Base-by-base conservation (phyloP, 2,113 vertebrate species). In the Lanius ludovicianus region DNA sequence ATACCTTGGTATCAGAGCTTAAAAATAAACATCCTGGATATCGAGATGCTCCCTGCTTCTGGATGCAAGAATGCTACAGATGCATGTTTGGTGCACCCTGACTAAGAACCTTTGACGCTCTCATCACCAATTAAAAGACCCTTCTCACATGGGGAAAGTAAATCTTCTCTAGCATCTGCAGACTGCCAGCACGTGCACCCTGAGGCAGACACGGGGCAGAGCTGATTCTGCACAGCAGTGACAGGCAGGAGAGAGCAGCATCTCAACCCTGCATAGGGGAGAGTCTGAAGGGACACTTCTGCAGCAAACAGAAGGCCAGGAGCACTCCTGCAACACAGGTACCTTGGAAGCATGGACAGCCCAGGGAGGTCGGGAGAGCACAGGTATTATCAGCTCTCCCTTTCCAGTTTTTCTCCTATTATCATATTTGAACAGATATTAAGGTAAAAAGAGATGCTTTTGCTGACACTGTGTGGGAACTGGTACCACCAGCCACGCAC, bases 401-500 rank as follows among this genome's bases (percentile, higher is more conserved):
- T 57, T 70, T 37, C 23, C 37, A 47, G 4, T 9, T 4, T 11
- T 15, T 84, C 13, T 60, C 35, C n/a, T 31, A 27, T 6, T 39
- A 55, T 4, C 33, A 10, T 3, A 42, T 53, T 5, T 62, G 31
- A 71, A 37, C 15, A 59, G 42, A 71, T 23, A 25, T 3, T 23
- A 14, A 77, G 33, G 33, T 4, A 89, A 27, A 23, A 55, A 83
- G 12, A 53, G 13, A 28, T 1, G 8, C 10, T 69, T 76, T 27
- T 64, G 11, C 21, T 73, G 33, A 39, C 49, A 31, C 15, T 30
- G 13, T 15, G 15, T 9, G 23, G 47, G n/a, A 87, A 17, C 20
- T 1, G 1, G 30, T 14, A 74, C 47, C n/a, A 81, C 25, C 50
- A 53, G 10, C 10, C 15, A 37, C 0, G 6, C 15, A 33, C 24